A percentile compares a stretch with the other conserved stretches of the same genome.
phyloP scores from a whole-genome alignment of 1,140 invertebrate species.

The Drosophila kikkawai region DNA sequence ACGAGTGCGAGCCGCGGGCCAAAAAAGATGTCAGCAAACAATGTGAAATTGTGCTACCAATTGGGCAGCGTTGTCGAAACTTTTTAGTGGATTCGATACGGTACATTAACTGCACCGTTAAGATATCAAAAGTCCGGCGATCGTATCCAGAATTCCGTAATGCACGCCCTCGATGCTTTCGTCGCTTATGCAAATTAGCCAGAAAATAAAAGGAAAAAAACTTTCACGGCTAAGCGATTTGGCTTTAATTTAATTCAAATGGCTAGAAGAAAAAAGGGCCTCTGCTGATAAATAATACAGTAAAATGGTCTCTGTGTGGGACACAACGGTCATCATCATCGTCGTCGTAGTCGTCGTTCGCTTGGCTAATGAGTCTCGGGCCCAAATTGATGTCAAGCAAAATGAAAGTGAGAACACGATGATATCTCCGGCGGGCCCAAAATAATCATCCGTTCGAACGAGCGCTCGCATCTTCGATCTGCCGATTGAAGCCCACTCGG shows the following conservation, averaged over 20 bases:
- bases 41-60: conserved; percentile 79
- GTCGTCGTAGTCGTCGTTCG: conserved; percentile 9
- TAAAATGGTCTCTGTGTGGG: conserved; percentile 61
- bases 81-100: conserved; percentile 46
- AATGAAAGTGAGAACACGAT: conserved; percentile 77
- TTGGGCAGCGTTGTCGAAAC: conserved; percentile 50
- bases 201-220: conserved; percentile 64
- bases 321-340: conserved; percentile 43
- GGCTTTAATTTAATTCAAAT: conserved; percentile 78
- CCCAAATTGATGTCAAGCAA: conserved; percentile 56
- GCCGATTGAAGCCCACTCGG: conserved; percentile 22
- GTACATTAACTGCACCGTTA: conserved; percentile 69
- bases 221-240: conserved; percentile 74
- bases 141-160: conserved; percentile 58
- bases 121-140: conserved; percentile 26
- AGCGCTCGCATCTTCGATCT: conserved; percentile 35
- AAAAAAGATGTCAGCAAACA: conserved; percentile 72
- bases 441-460: conserved; percentile 35
- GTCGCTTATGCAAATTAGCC: conserved; percentile 72
- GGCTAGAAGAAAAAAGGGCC: conserved; percentile 65
- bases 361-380: conserved; percentile 61
- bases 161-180: conserved; percentile 64
- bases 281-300: conserved; percentile 71
- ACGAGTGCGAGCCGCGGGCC: conserved; percentile 23
- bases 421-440: conserved; percentile 40